Percentiles rank a stretch among this genome's conserved stretches.
These are phyloP conservation scores for Chrysemys picta DNA, from an alignment of 2,113 vertebrate genomes.

Conservation along the genomic window DNA sequence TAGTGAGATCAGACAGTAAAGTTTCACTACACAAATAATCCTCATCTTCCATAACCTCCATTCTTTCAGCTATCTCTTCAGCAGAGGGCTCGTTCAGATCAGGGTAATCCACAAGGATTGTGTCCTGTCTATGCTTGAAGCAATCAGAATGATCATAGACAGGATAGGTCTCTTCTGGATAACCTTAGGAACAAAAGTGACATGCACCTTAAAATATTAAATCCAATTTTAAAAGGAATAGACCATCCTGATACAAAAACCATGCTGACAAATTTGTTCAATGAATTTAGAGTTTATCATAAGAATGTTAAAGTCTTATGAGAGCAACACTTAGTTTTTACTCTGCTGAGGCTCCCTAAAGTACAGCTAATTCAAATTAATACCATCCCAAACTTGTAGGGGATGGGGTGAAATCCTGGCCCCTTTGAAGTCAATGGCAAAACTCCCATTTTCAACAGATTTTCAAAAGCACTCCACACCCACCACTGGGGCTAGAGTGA, in stretches of 20 bases:
- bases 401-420: neutral
- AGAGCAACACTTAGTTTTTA: neutral
- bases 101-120: conserved; percentile 79
- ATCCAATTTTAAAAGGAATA: conserved; percentile 9
- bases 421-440: neutral
- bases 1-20: conserved; percentile 24
- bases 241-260: neutral
- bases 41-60: conserved; percentile 82
- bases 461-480: neutral
- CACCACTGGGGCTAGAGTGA: neutral
- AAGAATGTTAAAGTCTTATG: conserved; percentile 25
- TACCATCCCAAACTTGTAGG: conserved; percentile 4
- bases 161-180: conserved; percentile 90
- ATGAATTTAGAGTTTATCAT: conserved; percentile 18
- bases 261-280: conserved; percentile 20
- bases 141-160: conserved; percentile 78
- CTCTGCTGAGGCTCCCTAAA: neutral
- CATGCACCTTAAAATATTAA: neutral
- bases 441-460: neutral
- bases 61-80: conserved; percentile 92
- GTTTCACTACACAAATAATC: conserved; percentile 60
- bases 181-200: conserved; percentile 79
- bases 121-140: conserved; percentile 70
- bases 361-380: conserved; percentile 38
- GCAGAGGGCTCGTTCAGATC: conserved; percentile 81